These are phyloP conservation scores for Centruroides vittatus DNA, from an alignment of 1,140 invertebrate species.

Conservation along the genomic window DNA sequence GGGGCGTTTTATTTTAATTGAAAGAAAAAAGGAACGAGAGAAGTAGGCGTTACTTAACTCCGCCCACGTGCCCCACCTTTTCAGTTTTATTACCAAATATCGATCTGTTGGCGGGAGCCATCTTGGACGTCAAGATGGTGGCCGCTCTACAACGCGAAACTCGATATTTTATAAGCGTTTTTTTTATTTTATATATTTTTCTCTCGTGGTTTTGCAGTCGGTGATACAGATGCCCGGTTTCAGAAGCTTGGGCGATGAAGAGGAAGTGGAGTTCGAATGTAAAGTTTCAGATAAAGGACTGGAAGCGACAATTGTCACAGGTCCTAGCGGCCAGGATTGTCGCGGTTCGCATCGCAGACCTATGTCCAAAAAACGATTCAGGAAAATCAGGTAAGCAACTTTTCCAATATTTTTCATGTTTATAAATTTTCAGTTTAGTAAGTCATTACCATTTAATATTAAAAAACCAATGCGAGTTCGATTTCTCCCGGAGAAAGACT, in stretches of 20 bases:
- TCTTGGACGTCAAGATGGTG: too few species aligned
- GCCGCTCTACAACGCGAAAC: neutral
- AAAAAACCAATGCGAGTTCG: neutral
- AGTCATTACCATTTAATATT: neutral
- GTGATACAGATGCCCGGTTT: slow-evolving; percentile 78
- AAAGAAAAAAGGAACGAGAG: too few species aligned
- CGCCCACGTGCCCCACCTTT: too few species aligned
- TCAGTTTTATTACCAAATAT: too few species aligned
- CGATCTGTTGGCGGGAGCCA: too few species aligned
- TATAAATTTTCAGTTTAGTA: neutral
- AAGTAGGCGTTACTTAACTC: too few species aligned
- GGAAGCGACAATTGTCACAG: slow-evolving; percentile 67
- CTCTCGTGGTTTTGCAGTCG: slow-evolving; percentile 42
- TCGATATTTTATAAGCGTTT: neutral
- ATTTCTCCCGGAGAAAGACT: too few species aligned
- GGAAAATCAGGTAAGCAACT: slow-evolving; percentile 53
- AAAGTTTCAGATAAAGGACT: slow-evolving; percentile 65
- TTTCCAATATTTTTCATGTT: neutral
- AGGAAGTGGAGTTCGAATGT: slow-evolving; percentile 72
- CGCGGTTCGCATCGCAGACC: slow-evolving; percentile 60
- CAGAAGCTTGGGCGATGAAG: slow-evolving; percentile 67
- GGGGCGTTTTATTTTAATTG: too few species aligned
- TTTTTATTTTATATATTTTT: slow-evolving; percentile 1
- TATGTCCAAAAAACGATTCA: slow-evolving; percentile 56
- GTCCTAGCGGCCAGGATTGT: slow-evolving; percentile 55